phyloP scores from a whole-genome alignment of 1,140 invertebrate genomes.

The Colletes latitarsis region DNA sequence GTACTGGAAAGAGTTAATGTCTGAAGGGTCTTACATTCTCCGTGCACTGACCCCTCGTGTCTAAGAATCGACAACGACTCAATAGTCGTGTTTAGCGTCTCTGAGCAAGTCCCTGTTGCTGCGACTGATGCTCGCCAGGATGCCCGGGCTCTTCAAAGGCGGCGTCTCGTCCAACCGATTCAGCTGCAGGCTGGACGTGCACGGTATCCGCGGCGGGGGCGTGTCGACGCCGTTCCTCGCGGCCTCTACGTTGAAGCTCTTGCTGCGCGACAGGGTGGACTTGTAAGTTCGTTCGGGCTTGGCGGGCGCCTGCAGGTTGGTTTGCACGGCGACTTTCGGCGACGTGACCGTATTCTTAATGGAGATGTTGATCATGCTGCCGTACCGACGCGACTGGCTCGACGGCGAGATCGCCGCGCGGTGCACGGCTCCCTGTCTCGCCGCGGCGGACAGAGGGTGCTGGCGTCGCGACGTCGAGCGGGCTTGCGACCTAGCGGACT shows the following conservation, averaged over 20 bases:
- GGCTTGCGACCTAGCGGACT: conserved; percentile 3
- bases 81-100: conserved; percentile 66
- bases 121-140: conserved; percentile 90
- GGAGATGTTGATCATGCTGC: conserved; percentile 88
- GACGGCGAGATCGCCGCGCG: conserved; percentile 8
- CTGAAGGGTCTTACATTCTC: too few species aligned
- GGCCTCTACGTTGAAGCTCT: conserved; percentile 92
- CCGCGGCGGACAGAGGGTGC: background rate
- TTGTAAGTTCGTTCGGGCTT: conserved; percentile 90
- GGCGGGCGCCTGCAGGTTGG: conserved; percentile 80
- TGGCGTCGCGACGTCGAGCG: conserved; percentile 22
- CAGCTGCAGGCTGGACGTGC: conserved; percentile 89
- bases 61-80: background rate
- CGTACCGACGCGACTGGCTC: conserved; percentile 78
- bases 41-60: too few species aligned
- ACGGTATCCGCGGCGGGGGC: conserved; percentile 81
- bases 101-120: conserved; percentile 88
- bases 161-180: conserved; percentile 86
- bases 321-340: conserved; percentile 52
- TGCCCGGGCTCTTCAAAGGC: conserved; percentile 91
- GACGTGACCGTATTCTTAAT: conserved; percentile 85
- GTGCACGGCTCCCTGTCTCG: conserved; percentile 10
- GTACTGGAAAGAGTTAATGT: too few species aligned
- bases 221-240: conserved; percentile 61
- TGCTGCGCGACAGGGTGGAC: conserved; percentile 87